A percentile compares a stretch with the other conserved stretches of the same genome.
phyloP scores from a whole-genome alignment of 2,888 invertebrate species.

The Noctua pronuba region DNA sequence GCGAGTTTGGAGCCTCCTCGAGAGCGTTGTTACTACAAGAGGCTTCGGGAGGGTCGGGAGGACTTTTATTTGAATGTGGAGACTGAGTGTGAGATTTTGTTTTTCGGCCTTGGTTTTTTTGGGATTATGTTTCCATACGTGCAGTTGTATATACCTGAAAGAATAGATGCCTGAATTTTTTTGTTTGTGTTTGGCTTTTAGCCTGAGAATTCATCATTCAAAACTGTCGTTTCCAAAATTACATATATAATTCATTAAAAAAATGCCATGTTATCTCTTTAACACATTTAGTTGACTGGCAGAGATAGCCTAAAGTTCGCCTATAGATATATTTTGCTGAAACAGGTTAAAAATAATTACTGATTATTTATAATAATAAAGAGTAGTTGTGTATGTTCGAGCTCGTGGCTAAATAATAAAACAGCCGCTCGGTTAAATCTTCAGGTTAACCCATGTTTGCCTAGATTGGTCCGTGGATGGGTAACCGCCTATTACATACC shows the following conservation, averaged over 20 bases:
- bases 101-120: background rate
- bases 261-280: background rate
- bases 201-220: background rate
- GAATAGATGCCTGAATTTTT: background rate
- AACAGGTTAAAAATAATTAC: background rate
- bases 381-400: too few species aligned
- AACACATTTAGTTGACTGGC: background rate
- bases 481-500: too few species aligned
- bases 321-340: background rate
- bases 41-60: constrained; percentile 2
- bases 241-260: background rate
- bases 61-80: constrained; percentile 9
- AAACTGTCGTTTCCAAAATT: background rate
- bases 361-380: background rate
- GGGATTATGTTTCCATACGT: background rate
- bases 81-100: constrained; percentile 10
- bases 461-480: too few species aligned
- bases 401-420: too few species aligned
- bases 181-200: too few species aligned
- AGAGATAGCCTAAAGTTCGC: too few species aligned
- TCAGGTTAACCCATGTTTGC: too few species aligned
- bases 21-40: constrained; percentile 39
- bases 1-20: constrained; percentile 15
- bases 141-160: background rate
- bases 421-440: too few species aligned